phyloP scores from a whole-genome alignment of 2,797 vertebrate genomes.

The Coreius guichenoti region DNA sequence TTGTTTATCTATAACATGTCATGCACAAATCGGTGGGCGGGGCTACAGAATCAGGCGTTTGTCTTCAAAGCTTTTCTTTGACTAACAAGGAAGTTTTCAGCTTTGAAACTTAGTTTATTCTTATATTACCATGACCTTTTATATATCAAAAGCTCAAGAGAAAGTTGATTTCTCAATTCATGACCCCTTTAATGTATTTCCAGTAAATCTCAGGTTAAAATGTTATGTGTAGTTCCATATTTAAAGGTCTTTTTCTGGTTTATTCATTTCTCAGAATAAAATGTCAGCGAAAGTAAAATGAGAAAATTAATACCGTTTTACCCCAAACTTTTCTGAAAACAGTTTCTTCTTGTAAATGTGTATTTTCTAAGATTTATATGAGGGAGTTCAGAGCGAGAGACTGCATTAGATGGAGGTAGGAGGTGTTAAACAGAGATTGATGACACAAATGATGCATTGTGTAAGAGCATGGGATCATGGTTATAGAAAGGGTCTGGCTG shows the following conservation, averaged over 20 bases:
- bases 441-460: conserved; percentile 21
- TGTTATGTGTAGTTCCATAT: not conserved
- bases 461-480: conserved; percentile 50
- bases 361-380: conserved; percentile 12
- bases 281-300: not conserved
- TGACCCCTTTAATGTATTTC: no score
- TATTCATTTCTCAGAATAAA: not conserved
- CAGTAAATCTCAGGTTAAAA: not conserved
- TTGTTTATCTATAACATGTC: no score
- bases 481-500: conserved; percentile 56
- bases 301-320: not conserved
- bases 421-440: conserved; percentile 30
- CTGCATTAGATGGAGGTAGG: conserved; percentile 17
- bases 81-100: no score
- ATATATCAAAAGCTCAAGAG: no score
- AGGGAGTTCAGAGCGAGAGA: conserved; percentile 20
- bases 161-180: no score
- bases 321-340: not conserved
- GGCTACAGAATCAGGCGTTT: no score
- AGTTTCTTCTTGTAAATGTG: not conserved
- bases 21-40: no score
- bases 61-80: no score
- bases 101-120: no score
- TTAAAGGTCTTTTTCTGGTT: not conserved
- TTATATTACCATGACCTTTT: no score